These are phyloP conservation scores for Acronicta leporina DNA, from an alignment of 2,888 invertebrate species.

Conservation along the genomic window DNA sequence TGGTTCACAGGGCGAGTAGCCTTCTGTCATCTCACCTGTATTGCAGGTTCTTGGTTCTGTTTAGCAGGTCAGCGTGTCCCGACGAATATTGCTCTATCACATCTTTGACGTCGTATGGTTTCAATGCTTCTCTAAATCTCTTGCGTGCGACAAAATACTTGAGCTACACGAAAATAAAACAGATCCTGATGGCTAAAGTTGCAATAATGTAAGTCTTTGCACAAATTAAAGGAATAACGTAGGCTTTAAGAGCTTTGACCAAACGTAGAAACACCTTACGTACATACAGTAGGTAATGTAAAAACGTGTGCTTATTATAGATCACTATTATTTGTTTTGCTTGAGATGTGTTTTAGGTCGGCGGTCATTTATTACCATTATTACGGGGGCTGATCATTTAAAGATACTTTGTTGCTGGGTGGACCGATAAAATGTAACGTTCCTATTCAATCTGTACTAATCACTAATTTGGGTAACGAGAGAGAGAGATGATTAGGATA, in stretches of 20 bases:
- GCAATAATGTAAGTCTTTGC: slow-evolving; percentile 29
- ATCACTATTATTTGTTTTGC: slow-evolving; percentile 1
- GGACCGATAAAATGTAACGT: neutral
- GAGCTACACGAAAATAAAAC: slow-evolving; percentile 91
- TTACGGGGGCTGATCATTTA: neutral
- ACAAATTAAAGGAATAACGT: slow-evolving; percentile 5
- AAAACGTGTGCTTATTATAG: slow-evolving; percentile 1
- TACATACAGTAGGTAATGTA: slow-evolving; percentile 8
- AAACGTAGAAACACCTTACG: neutral
- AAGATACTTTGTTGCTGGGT: slow-evolving; percentile 10
- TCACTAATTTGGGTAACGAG: slow-evolving; percentile 10
- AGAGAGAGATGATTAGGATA: slow-evolving; percentile 13
- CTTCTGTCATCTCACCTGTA: slow-evolving; percentile 90
- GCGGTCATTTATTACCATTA: neutral
- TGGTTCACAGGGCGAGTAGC: slow-evolving; percentile 42
- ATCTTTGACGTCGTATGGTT: slow-evolving; percentile 98
- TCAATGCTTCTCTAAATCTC: slow-evolving; percentile 97
- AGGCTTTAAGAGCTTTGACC: neutral
- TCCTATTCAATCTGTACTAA: slow-evolving; percentile 11
- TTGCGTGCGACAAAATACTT: slow-evolving; percentile 96
- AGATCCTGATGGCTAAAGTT: slow-evolving; percentile 70
- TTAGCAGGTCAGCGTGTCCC: slow-evolving; percentile 95
- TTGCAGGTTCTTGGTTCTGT: slow-evolving; percentile 96
- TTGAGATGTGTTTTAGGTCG: slow-evolving; percentile 15
- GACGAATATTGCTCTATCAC: slow-evolving; percentile 98